phyloP scores from a whole-genome alignment of 2,113 vertebrate species.

The Sphaerodactylus townsendi region DNA sequence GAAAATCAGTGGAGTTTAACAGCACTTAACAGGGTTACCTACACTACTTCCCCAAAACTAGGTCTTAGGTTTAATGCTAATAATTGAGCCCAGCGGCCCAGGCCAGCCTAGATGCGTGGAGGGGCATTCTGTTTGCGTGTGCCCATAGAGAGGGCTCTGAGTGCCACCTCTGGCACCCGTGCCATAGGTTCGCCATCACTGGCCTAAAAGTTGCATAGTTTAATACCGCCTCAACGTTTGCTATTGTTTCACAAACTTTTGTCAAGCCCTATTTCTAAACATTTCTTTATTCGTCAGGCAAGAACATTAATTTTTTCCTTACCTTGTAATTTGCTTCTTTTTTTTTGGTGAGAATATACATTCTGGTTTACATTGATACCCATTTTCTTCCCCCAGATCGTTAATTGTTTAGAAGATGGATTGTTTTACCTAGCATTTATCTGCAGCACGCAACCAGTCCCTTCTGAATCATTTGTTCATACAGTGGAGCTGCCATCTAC shows the following conservation, averaged over 20 bases:
- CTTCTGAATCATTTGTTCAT: not conserved
- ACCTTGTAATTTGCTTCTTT: not conserved
- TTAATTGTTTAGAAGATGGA: not conserved
- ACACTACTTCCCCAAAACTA: no score
- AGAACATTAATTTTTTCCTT: not conserved
- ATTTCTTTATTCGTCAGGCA: not conserved
- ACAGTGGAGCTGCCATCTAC: not conserved
- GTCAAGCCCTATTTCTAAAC: not conserved
- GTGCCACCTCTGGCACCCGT: no score
- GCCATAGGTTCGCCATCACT: no score
- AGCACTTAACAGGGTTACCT: no score
- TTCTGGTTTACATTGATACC: not conserved
- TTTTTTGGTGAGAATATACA: not conserved
- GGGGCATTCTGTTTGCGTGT: no score
- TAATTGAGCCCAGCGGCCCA: no score
- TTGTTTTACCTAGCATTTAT: not conserved
- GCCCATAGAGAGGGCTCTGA: no score
- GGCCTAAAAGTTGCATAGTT: no score
- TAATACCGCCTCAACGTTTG: not conserved
- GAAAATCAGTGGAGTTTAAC: no score
- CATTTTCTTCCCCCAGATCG: not conserved
- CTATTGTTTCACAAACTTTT: not conserved
- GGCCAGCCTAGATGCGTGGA: no score
- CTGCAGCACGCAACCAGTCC: slow-evolving; percentile 9
- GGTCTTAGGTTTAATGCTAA: no score